Evolutionary conservation across 1,140 invertebrate genomes (phyloP).

Genomic region (Acromyrmex heyeri): DNA sequence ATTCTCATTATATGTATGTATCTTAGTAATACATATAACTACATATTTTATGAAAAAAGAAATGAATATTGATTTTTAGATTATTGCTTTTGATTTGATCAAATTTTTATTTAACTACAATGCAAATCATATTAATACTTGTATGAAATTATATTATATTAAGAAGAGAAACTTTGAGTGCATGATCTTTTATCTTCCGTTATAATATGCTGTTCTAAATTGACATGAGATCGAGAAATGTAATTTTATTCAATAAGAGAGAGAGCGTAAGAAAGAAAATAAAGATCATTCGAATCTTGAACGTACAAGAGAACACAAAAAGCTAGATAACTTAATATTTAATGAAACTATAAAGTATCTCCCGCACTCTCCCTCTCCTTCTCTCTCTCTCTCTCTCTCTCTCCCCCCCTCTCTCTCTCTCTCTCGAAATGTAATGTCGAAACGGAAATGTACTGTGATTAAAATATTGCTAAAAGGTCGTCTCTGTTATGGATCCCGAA

Average conservation of each 20-base stretch:
- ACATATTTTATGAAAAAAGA: no score
- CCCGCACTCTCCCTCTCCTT: neutral
- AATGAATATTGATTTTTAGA: neutral
- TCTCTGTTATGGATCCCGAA: neutral
- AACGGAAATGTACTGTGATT: constrained; percentile 2
- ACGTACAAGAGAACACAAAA: constrained; percentile 30
- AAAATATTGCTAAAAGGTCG: constrained; percentile 18
- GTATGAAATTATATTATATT: constrained; percentile 21
- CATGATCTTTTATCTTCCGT: neutral
- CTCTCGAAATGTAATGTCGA: constrained; percentile 16
- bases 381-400: neutral
- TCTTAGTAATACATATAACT: neutral
- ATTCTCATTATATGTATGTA: neutral
- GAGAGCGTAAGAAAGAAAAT: constrained; percentile 29
- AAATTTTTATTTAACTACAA: constrained; percentile 18
- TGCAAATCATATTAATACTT: constrained; percentile 24
- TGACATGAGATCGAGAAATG: constrained; percentile 18
- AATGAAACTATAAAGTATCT: constrained; percentile 18
- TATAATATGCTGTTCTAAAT: constrained; percentile 38
- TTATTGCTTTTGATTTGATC: constrained; percentile 5
- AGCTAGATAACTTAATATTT: constrained; percentile 48
- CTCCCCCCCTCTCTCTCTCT: neutral
- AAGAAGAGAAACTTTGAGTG: neutral
- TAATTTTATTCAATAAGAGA: constrained; percentile 52
- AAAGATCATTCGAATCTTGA: constrained; percentile 27